Base-by-base conservation (phyloP, 2,888 invertebrate species). In the Nipponacmea schrenckii region DNA sequence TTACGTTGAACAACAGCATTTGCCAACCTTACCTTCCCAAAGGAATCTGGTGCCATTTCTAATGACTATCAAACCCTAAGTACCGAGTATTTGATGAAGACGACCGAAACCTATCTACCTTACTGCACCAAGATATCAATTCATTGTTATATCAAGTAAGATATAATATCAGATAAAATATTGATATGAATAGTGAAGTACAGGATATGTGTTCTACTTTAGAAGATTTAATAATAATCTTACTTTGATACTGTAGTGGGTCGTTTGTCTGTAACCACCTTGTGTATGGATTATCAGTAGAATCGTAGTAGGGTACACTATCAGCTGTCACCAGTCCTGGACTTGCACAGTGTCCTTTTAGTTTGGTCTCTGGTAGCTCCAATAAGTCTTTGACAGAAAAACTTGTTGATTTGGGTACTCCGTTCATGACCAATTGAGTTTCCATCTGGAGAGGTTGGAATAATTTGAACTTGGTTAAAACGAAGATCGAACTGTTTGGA, bases 361-460 rank as follows among this genome's bases (percentile, higher is more conserved):
- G 65, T 77, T 80, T 66, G 77, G 77, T 44, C 71, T 83, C 94
- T 85, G 96, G 96, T 83, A 97, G 91, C 83, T 97, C 96, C 85
- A 97, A 91, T 85, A 97, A 96, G 89, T 97, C 96, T 82, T 96
- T 95, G 84, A 97, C 96, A 85, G 95, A 95, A 90, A 97, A 97
- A 74, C 96, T 94, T 63, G 93, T 93, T 80, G 94, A 91, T 85
- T 93, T 93, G 81, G 94, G 91, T 85, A 93, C 93, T 17, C 76
- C 78, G 69, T 93, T 93, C 74, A 89, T 86, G 0, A 93, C 93
- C 91, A 94, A 74, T 39, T 79, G 79, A 44, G 81, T 77, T 67
- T 84, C 83, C 81, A 84, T 83, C 81, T 82, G 70, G 15, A 63
- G 46, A n/a, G 56, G 66, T 64, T 56, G 56, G 56, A 56, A 56